Conservation (phyloP, 2,797 vertebrate genomes). For the Loriculus beryllinus region DNA sequence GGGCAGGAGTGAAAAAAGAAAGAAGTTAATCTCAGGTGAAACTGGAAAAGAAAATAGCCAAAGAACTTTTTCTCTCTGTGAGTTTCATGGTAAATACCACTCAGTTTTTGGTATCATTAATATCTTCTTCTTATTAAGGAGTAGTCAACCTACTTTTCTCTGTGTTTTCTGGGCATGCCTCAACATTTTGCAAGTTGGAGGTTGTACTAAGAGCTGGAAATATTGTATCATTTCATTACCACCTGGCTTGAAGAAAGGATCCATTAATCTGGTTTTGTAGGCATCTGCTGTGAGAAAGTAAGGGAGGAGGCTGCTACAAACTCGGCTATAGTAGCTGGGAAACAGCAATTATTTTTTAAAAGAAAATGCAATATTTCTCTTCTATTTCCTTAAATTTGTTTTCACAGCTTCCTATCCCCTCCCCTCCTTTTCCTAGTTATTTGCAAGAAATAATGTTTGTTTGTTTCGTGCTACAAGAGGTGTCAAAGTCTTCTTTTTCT, state of each 20-base stretch:
- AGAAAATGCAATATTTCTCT: not conserved
- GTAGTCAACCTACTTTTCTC: not conserved
- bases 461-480: not conserved
- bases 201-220: constrained; percentile 35
- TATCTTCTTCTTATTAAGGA: not conserved
- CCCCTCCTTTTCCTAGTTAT: not conserved
- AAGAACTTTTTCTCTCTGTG: not conserved
- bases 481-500: not conserved
- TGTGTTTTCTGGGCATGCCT: not conserved
- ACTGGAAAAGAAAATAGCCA: not conserved
- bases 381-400: not conserved
- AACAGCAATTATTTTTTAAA: not conserved
- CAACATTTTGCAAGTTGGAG: constrained; percentile 30
- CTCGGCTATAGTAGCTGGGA: not conserved
- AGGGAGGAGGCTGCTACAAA: not conserved
- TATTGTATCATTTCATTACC: constrained; percentile 35
- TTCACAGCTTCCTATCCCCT: not conserved
- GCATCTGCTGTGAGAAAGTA: not conserved
- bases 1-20: not conserved
- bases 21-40: not conserved
- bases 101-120: not conserved
- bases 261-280: not conserved
- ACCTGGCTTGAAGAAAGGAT: constrained; percentile 22
- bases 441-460: not conserved
- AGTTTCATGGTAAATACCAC: constrained; percentile 27